Base-by-base conservation (phyloP, 1,140 invertebrate genomes). In the Phocides pigmalion region DNA sequence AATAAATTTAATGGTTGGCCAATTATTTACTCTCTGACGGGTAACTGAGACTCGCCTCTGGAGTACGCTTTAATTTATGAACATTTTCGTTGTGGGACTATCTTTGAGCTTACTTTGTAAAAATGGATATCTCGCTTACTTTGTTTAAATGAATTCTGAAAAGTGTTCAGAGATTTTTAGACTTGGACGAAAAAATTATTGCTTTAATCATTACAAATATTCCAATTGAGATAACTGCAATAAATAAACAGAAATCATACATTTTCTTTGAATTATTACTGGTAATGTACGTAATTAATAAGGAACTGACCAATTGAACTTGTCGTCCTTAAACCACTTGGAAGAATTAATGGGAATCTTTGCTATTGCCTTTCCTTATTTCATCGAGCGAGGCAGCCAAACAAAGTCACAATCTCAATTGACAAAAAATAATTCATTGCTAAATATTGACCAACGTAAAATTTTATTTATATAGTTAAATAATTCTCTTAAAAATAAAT, bases 1-100 rank as follows among this genome's bases (percentile, higher is more conserved):
- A 74, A 80, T 85, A 84, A 84, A 84, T 84, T 80, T 74, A 70
- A 73, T 68, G 72, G 74, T 41, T 47, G 66, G 68, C 74, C 79
- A 84, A 82, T 86, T 86, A 86, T 82, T 82, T 82, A 84, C 69
- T 68, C 66, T 49, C 68, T 75, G 74, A 79, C 81, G 74, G 73
- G 67, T 68, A 75, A 74, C 74, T 68, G 79, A 79, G 74, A 80
- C 77, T 77, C 66, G 75, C 69, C 70, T 75, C 72, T 67, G 44
- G 66, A 72, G 74, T 68, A 69, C 68, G 72, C 58, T 70, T 67
- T 54, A 42, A 42, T 42, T 42, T 69, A 50, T 50, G 47, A 50
- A 50, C 41, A 35, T 35, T 44, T 32, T 44, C 25, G 42, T 32
- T 59, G 14, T 32, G 41, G 28, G 22, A 46, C 39, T 46, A 59